These are phyloP conservation scores for Sebastes hubbsi DNA, from an alignment of 2,797 vertebrate genomes.

Conservation along the genomic window DNA sequence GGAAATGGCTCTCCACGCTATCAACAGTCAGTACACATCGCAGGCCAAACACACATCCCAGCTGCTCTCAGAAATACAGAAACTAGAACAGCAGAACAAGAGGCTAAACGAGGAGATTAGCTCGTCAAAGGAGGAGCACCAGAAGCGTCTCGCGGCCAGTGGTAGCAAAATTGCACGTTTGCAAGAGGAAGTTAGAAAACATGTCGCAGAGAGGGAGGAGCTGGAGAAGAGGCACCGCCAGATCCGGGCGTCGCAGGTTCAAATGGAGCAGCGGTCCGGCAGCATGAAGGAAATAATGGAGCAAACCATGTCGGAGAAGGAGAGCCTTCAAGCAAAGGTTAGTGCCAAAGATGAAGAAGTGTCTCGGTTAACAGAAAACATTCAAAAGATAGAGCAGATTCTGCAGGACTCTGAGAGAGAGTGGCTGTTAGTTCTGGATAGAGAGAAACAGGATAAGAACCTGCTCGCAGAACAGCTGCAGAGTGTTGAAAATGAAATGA, in stretches of 20 bases:
- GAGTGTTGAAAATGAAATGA: slow-evolving; percentile 81
- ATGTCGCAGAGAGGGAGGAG: slow-evolving; percentile 78
- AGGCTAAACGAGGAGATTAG: slow-evolving; percentile 62
- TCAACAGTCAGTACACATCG: slow-evolving; percentile 79
- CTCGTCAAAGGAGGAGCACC: slow-evolving; percentile 65
- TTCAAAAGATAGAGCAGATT: slow-evolving; percentile 82
- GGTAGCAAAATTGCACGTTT: slow-evolving; percentile 75
- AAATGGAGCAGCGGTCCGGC: slow-evolving; percentile 79
- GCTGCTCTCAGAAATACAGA: slow-evolving; percentile 78
- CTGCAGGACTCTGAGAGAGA: slow-evolving; percentile 87
- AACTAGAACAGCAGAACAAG: slow-evolving; percentile 76
- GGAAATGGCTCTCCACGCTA: slow-evolving; percentile 82
- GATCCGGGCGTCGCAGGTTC: slow-evolving; percentile 68
- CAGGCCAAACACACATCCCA: slow-evolving; percentile 80
- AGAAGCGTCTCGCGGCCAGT: slow-evolving; percentile 64
- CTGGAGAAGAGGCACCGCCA: slow-evolving; percentile 61
- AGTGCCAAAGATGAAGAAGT: slow-evolving; percentile 87
- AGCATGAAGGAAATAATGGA: slow-evolving; percentile 76
- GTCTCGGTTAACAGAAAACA: slow-evolving; percentile 78
- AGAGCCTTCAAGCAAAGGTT: slow-evolving; percentile 89
- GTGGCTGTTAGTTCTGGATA: slow-evolving; percentile 84
- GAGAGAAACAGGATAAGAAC: slow-evolving; percentile 81
- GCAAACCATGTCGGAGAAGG: slow-evolving; percentile 81
- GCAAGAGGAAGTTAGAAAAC: slow-evolving; percentile 73
- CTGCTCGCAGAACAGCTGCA: slow-evolving; percentile 78